These are phyloP conservation scores for Sebastes taczanowskii DNA, from an alignment of 2,797 vertebrate species.

Conservation along the genomic window DNA sequence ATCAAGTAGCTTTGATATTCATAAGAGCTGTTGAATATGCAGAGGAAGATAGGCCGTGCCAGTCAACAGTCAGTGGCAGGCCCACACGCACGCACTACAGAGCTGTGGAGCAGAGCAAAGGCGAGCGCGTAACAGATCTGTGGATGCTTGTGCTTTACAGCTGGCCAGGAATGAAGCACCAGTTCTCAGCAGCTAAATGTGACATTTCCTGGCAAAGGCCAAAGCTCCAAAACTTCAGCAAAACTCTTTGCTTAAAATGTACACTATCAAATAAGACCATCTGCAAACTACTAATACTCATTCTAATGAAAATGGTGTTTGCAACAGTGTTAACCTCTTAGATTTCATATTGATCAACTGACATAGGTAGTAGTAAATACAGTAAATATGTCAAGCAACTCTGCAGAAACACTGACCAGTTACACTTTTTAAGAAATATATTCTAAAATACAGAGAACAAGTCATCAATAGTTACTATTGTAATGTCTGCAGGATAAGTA, in stretches of 20 bases:
- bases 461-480: background rate
- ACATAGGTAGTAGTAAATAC: background rate
- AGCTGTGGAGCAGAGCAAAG: background rate
- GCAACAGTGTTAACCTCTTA: background rate
- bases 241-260: background rate
- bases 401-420: background rate
- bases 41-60: constrained; percentile 43
- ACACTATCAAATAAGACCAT: background rate
- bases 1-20: constrained; percentile 65
- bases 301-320: background rate
- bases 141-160: constrained; percentile 15
- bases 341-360: background rate
- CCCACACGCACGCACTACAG: constrained; percentile 30
- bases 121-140: background rate
- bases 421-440: background rate
- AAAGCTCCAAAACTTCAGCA: background rate
- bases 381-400: background rate
- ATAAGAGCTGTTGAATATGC: constrained; percentile 62
- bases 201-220: background rate
- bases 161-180: background rate
- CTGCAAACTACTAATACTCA: background rate
- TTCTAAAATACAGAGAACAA: background rate
- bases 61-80: constrained; percentile 51
- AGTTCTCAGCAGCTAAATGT: background rate
- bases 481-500: background rate